Base-by-base conservation (phyloP, 2,113 vertebrate species). In the Gnathonemus echidnorhynchus region DNA sequence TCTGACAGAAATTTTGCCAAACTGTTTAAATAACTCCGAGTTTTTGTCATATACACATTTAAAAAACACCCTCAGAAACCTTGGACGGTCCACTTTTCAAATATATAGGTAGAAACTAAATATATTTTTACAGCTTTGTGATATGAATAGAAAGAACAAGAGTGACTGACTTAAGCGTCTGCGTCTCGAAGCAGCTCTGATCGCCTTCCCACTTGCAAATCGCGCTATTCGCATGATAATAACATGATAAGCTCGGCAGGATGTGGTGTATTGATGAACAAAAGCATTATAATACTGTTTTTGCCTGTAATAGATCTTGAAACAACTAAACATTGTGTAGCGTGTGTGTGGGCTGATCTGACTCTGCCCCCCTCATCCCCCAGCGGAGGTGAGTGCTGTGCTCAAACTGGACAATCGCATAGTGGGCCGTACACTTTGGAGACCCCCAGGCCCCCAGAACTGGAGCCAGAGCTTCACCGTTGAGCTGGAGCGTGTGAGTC, bases 381-480 rank as follows among this genome's bases (percentile, higher is more conserved):
- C 91, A 97, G 97, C 92, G 39, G 97, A 98, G 89, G 94, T 97
- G 86, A 94, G 97, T 39, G 97, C 96, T 0, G 95, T 97, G 85
- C 94, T 99, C 53, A 96, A 97, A 90, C 95, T 98, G 89, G 97
- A 98, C 91, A 97, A 96, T 88, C 96, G 96, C 31, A 77, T 92
- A 1, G 96, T 97, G 53, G 97, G 96, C 9, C 96, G 95, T 83
- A 98, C 97, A 0, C 93, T 92, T 84, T 98, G 97, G 97, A 96
- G 95, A 0, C 93, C 94, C 2, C 92, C 95, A 83, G 92, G 96
- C 86, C 94, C 94, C 86, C 95, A 96, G 93, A 95, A 92, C 1
- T 98, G 98, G 98, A 95, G 97, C 91, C 97, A 98, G 93, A 95
- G 91, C 24, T 98, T 98, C 93, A 92, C 91, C 62, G 92, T 98